Conservation (phyloP, 2,113 vertebrate species). For the Myodes glareolus region DNA sequence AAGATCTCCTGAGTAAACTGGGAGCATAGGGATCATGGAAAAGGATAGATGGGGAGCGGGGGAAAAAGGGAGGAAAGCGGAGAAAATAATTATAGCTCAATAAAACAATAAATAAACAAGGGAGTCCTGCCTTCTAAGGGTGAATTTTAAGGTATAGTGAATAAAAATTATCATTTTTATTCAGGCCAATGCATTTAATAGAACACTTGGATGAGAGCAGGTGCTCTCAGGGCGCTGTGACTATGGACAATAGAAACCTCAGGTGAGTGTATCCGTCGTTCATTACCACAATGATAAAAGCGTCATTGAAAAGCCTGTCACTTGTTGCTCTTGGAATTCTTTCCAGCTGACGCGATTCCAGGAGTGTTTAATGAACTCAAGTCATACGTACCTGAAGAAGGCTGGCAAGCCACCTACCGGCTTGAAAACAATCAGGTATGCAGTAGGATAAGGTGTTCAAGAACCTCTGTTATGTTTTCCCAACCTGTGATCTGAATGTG, state of each 20-base stretch:
- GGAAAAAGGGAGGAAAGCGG: rapidly evolving
- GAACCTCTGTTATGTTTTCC: neutral
- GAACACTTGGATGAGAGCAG: neutral
- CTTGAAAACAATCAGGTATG: neutral
- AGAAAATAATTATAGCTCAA: no score
- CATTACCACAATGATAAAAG: neutral
- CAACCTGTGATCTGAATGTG: neutral
- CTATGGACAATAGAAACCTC: neutral
- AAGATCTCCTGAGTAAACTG: no score
- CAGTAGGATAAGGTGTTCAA: neutral
- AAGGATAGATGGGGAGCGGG: no score
- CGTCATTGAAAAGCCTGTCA: neutral
- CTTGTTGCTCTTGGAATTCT: neutral
- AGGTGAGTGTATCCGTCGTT: neutral
- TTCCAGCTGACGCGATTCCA: neutral
- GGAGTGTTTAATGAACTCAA: neutral
- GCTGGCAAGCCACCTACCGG: neutral
- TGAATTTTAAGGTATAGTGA: neutral
- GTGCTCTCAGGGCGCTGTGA: neutral
- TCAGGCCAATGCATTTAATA: neutral
- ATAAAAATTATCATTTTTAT: neutral
- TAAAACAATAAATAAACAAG: no score
- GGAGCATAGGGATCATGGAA: no score
- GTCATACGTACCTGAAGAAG: neutral
- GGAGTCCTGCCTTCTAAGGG: neutral